Base-by-base conservation (phyloP, 2,113 vertebrate genomes). In the Phyllopteryx taeniolatus region DNA sequence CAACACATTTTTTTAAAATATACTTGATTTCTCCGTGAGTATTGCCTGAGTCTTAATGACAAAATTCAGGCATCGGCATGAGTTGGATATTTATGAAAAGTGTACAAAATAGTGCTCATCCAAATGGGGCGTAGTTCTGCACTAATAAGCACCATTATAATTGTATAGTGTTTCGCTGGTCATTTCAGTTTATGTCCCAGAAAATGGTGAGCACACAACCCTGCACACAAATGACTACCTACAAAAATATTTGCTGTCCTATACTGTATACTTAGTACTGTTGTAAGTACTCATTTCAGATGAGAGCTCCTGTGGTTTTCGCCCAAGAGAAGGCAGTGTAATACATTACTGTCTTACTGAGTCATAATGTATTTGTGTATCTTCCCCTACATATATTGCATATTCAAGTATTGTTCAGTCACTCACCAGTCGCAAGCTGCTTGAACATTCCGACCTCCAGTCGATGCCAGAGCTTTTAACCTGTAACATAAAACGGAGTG, bases 341-440 rank as follows among this genome's bases (percentile, higher is more conserved):
- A 12, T 11, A 64, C 39, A 56, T 12, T 5, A 56, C 12, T 63
- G 35, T 31, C 22, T 49, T 49, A 49, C 46, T 27, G 54, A 57
- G 54, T 84, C 88, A 84, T 53, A 20, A 20, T 53, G 47, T 49
- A 4, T 53, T 19, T 39, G 14, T 61, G 15, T 61, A 15, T 35
- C 15, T 60, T 42, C 71, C 19, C 17, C 19, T 22, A 15, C 54
- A 42, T 12, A 14, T 59, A 12, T 4, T 59, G 11, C 22, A 59
- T 27, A 59, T 3, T 59, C 56, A 79, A 39, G 61, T 14, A 22
- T 67, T 0, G 42, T 51, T 68, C 88, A 88, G 27, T 27, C 82
- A 43, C 96, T 94, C 94, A 98, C 98, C 98, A 99, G 93, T 98
- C 98, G 87, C 97, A 99, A 68, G 98, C 97, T 53, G 96, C 95